phyloP scores from a whole-genome alignment of 2,113 vertebrate genomes.

The Psephotus haematonotus region DNA sequence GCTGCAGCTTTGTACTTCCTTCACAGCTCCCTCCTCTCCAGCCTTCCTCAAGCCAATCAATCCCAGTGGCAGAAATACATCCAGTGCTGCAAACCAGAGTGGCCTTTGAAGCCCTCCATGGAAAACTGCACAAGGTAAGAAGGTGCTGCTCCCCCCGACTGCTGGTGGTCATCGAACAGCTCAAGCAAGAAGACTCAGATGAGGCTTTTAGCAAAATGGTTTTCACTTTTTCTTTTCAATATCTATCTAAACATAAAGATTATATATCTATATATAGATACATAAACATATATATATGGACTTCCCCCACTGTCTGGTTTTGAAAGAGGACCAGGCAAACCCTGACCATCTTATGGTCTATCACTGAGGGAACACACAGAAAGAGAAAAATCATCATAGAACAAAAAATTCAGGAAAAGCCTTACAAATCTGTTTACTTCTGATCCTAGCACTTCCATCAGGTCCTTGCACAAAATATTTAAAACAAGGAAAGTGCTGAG shows the following conservation, averaged over 20 bases:
- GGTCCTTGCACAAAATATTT: background rate
- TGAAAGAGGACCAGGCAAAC: background rate
- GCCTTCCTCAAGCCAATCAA: background rate
- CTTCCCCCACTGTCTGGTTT: background rate
- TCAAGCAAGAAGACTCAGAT: background rate
- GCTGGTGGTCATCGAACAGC: too few species aligned
- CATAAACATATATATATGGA: background rate
- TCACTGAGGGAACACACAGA: background rate
- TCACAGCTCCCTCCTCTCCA: background rate
- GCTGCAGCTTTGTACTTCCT: background rate
- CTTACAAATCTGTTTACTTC: background rate
- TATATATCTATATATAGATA: background rate
- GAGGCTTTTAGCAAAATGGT: background rate
- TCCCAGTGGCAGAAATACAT: background rate
- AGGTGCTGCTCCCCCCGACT: background rate
- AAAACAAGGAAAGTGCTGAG: background rate
- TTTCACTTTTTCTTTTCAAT: background rate
- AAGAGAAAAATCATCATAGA: background rate
- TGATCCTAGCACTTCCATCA: background rate
- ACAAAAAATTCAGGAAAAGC: background rate
- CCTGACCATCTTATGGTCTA: background rate
- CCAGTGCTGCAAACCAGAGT: background rate
- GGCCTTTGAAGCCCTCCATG: fast-evolving
- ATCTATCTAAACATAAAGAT: background rate
- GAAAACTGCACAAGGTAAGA: background rate